Percentiles rank a stretch among this genome's conserved stretches.
These are phyloP conservation scores for Macrosiphum euphorbiae DNA, from an alignment of 2,888 invertebrate species.

Conservation along the genomic window DNA sequence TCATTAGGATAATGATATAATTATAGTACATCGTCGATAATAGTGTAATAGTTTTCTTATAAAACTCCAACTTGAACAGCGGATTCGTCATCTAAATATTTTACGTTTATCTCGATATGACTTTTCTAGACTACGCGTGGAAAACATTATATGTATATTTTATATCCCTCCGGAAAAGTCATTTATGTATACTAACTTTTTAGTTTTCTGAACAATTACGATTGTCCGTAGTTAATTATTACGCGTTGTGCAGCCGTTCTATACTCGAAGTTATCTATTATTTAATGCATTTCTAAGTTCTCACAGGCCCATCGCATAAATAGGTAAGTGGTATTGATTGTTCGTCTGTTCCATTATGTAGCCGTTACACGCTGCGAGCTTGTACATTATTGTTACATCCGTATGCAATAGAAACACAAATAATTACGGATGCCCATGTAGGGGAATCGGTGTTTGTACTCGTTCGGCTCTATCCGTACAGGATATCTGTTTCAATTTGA, in stretches of 20 bases:
- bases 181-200: background rate
- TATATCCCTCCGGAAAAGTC: background rate
- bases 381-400: background rate
- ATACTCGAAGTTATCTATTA: background rate
- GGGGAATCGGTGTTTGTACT: background rate
- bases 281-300: background rate
- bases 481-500: background rate
- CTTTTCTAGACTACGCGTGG: background rate
- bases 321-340: background rate
- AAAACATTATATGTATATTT: too few relatives aligned
- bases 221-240: background rate
- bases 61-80: background rate
- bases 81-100: background rate
- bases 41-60: background rate
- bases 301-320: background rate
- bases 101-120: background rate
- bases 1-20: too few relatives aligned
- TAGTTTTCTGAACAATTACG: background rate
- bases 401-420: background rate
- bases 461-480: background rate
- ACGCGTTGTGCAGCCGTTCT: background rate
- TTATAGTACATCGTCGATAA: background rate
- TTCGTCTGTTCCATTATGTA: background rate
- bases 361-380: background rate
- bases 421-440: background rate